These are phyloP conservation scores for Avahi laniger DNA, from an alignment of 2,797 vertebrate species.

Conservation along the genomic window DNA sequence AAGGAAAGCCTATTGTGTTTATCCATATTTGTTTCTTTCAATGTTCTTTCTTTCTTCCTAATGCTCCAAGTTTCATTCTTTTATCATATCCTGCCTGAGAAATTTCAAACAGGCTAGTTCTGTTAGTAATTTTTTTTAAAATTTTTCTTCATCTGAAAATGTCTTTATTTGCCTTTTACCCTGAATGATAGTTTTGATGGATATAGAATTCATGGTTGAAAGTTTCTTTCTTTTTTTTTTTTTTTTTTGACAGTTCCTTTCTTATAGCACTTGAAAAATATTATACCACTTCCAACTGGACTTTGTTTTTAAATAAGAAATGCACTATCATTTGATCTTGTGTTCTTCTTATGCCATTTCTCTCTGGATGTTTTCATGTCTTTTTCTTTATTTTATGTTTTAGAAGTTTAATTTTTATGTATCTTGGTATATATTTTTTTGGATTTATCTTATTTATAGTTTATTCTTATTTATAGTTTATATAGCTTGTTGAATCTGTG, in stretches of 20 bases:
- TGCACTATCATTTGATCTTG: background rate
- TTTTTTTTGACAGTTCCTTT: background rate
- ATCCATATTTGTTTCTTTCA: background rate
- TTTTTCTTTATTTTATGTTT: background rate
- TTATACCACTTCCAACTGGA: background rate
- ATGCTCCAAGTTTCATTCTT: background rate
- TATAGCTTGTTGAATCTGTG: background rate
- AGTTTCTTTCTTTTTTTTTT: background rate
- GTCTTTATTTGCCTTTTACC: background rate
- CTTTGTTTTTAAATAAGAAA: background rate
- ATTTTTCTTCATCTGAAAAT: background rate
- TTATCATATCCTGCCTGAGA: background rate
- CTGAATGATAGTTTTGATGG: background rate
- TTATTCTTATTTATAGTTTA: background rate
- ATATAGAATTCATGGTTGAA: background rate
- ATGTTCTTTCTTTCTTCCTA: background rate
- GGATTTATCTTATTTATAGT: background rate
- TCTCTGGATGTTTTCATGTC: background rate
- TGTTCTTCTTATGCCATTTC: background rate
- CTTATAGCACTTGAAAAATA: background rate
- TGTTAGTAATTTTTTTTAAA: background rate
- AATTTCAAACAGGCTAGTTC: background rate
- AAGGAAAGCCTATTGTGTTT: background rate
- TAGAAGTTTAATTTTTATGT: background rate
- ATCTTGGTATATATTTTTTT: background rate